These are phyloP conservation scores for Hippocampus zosterae DNA, from an alignment of 2,113 vertebrate genomes.

Conservation along the genomic window DNA sequence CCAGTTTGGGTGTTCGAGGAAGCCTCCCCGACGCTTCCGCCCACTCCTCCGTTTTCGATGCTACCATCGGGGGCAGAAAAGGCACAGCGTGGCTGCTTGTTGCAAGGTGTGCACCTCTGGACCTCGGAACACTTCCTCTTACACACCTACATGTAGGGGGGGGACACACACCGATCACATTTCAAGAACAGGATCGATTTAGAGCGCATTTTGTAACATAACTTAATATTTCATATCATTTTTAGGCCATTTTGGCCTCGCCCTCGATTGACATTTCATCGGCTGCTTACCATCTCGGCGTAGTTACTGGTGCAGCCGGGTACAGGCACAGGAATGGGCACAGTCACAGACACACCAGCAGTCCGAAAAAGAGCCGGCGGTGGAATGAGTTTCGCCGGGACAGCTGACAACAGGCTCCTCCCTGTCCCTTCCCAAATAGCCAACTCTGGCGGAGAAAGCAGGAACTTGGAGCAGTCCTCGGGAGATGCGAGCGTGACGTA, in stretches of 20 bases:
- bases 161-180: constrained; percentile 16
- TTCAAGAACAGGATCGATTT: too few species aligned
- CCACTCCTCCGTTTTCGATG: constrained; percentile 58
- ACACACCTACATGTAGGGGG: constrained; percentile 70
- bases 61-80: constrained; percentile 66
- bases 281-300: constrained; percentile 76
- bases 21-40: constrained; percentile 52
- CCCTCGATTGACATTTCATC: neutral
- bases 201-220: too few species aligned
- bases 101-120: constrained; percentile 82
- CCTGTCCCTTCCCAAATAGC: constrained; percentile 74
- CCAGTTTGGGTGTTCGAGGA: constrained; percentile 60
- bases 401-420: constrained; percentile 69
- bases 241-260: neutral
- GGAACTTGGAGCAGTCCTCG: constrained; percentile 70
- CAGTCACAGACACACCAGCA: constrained; percentile 56
- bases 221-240: neutral
- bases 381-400: constrained; percentile 72
- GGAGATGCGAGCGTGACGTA: constrained; percentile 69
- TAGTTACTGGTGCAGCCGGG: constrained; percentile 61
- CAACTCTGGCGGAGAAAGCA: constrained; percentile 68
- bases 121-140: constrained; percentile 87
- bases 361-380: constrained; percentile 66
- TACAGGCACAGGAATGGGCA: constrained; percentile 58
- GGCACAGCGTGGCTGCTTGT: constrained; percentile 87